Evolutionary conservation across 2,888 invertebrate species (phyloP).

Genomic region (Tigriopus californicus): DNA sequence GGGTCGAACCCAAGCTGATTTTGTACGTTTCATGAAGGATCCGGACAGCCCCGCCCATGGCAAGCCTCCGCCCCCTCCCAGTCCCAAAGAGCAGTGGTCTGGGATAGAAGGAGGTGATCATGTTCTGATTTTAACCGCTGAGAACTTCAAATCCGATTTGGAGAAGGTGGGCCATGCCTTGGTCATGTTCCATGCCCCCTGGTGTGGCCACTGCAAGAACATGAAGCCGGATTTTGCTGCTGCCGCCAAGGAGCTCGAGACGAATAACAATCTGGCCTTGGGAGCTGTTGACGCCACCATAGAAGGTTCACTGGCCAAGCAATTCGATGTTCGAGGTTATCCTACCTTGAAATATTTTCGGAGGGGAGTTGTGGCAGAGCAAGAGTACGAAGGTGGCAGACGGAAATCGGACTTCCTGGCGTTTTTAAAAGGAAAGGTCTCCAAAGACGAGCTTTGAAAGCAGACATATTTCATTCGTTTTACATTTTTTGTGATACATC

Average conservation of each 20-base stretch:
- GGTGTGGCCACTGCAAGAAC: slow-evolving; percentile 73
- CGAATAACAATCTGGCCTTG: slow-evolving; percentile 41
- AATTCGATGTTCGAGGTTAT: slow-evolving; percentile 54
- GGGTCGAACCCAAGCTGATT: slow-evolving; percentile 42
- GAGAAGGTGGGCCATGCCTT: not conserved
- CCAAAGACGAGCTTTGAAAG: too few relatives aligned
- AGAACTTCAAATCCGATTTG: not conserved
- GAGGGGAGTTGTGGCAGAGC: slow-evolving; percentile 46
- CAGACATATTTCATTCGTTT: too few relatives aligned
- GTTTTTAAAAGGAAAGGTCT: not conserved
- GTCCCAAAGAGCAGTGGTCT: slow-evolving; percentile 30
- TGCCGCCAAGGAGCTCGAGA: slow-evolving; percentile 39
- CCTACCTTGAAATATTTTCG: slow-evolving; percentile 70
- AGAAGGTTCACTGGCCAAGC: slow-evolving; percentile 38
- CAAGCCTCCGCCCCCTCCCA: slow-evolving; percentile 23
- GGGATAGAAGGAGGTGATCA: slow-evolving; percentile 30
- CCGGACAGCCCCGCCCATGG: slow-evolving; percentile 25
- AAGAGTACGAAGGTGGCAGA: slow-evolving; percentile 46
- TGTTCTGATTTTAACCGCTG: slow-evolving; percentile 23
- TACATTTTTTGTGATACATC: too few relatives aligned
- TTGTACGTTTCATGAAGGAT: slow-evolving; percentile 15
- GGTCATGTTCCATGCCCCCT: slow-evolving; percentile 69
- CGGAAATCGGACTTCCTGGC: slow-evolving; percentile 28
- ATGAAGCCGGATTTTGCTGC: slow-evolving; percentile 74
- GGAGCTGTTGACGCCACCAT: slow-evolving; percentile 61